Evolutionary conservation across 2,888 invertebrate genomes (phyloP).

Genomic region (Chydorus sphaericus): DNA sequence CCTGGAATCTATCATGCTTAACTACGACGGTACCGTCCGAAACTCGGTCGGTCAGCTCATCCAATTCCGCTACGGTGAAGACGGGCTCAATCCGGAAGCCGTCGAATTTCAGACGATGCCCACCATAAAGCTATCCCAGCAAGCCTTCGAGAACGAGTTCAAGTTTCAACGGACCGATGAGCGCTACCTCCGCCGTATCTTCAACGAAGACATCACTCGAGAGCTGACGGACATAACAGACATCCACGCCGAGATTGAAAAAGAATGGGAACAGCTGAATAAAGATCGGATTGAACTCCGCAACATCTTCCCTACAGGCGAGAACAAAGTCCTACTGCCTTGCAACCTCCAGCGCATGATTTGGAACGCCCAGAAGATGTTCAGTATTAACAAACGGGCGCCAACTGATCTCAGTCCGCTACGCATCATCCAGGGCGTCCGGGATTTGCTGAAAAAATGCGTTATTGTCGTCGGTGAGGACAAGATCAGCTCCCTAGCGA

Average conservation of each 20-base stretch:
- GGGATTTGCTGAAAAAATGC: constrained; percentile 74
- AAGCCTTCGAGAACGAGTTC: constrained; percentile 89
- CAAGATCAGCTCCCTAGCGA: constrained; percentile 86
- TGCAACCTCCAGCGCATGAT: constrained; percentile 98
- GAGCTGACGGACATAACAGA: constrained; percentile 85
- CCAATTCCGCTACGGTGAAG: constrained; percentile 94
- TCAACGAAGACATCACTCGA: constrained; percentile 86
- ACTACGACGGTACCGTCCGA: constrained; percentile 96
- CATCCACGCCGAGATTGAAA: constrained; percentile 78
- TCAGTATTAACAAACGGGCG: constrained; percentile 87
- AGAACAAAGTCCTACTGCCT: constrained; percentile 90
- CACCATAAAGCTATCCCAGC: constrained; percentile 86
- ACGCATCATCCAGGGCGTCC: constrained; percentile 78
- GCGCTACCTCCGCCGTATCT: constrained; percentile 70
- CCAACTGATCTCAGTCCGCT: constrained; percentile 89
- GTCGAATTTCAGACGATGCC: constrained; percentile 94
- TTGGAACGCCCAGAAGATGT: constrained; percentile 99
- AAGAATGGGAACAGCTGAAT: constrained; percentile 87
- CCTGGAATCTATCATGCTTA: constrained; percentile 99
- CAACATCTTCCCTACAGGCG: constrained; percentile 85
- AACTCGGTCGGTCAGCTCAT: constrained; percentile 90
- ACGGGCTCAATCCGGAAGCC: constrained; percentile 89
- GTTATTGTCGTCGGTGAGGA: constrained; percentile 91
- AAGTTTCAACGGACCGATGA: constrained; percentile 94
- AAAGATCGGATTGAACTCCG: constrained; percentile 76